Evolutionary conservation across 1,140 invertebrate genomes (phyloP).

Genomic region (Lerema accius): DNA sequence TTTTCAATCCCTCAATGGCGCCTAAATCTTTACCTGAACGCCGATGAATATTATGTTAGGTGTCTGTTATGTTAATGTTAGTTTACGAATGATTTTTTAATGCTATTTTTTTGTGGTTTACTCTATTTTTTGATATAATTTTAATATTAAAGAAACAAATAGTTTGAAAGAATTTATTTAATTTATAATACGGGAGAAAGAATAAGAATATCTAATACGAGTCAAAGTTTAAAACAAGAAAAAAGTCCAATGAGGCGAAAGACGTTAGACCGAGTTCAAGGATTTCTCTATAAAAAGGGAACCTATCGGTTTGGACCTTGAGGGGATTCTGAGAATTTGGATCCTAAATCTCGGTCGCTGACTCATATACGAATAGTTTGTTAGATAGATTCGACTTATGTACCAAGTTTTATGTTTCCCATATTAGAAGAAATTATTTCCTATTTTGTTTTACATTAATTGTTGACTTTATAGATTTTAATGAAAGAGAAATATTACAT

Average conservation of each 20-base stretch:
- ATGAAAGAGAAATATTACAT: too few relatives aligned
- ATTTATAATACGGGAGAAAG: not conserved
- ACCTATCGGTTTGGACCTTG: constrained; percentile 30
- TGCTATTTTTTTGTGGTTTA: too few relatives aligned
- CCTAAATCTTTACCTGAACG: constrained; percentile 66
- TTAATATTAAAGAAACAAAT: too few relatives aligned
- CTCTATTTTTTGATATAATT: too few relatives aligned
- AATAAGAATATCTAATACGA: not conserved
- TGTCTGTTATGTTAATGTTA: constrained; percentile 31
- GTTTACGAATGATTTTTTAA: not conserved
- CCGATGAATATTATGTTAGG: constrained; percentile 44
- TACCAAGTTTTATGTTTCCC: too few relatives aligned
- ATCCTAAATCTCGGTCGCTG: constrained; percentile 33
- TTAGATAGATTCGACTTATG: too few relatives aligned
- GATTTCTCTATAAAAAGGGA: too few relatives aligned
- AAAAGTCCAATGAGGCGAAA: constrained; percentile 32
- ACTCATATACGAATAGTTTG: constrained; percentile 29
- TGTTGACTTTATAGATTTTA: too few relatives aligned
- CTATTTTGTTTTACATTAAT: too few relatives aligned
- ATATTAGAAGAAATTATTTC: too few relatives aligned
- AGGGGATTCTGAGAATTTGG: constrained; percentile 39
- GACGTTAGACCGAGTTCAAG: constrained; percentile 36
- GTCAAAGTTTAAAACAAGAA: constrained; percentile 26
- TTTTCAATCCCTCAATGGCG: constrained; percentile 74
- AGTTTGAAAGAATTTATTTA: too few relatives aligned